phyloP scores from a whole-genome alignment of 2,113 vertebrate species.

The Oceanites oceanicus region DNA sequence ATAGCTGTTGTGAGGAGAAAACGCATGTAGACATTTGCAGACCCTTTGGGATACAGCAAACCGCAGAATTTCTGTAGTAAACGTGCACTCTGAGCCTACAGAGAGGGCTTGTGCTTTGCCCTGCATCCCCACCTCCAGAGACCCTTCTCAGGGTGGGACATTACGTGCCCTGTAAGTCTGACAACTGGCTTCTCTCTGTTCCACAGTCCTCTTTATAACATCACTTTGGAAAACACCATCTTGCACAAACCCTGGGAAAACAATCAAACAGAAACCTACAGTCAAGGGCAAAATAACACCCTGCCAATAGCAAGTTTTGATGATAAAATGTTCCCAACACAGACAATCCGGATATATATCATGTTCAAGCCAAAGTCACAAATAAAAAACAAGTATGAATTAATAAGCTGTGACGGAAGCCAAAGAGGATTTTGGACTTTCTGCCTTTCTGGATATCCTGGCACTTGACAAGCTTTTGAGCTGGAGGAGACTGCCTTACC shows the following conservation, averaged over 20 bases:
- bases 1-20: neutral
- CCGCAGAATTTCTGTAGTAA: neutral
- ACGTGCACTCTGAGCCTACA: neutral
- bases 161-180: rapidly evolving
- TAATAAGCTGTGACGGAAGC: neutral
- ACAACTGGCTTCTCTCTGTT: neutral
- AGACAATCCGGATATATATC: neutral
- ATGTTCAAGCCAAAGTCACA: neutral
- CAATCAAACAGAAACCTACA: neutral
- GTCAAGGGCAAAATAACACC: neutral
- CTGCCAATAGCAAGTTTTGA: neutral
- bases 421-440: neutral
- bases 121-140: neutral
- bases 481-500: neutral
- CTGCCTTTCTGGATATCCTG: neutral
- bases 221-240: neutral
- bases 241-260: neutral
- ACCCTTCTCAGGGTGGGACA: neutral
- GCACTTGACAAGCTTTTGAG: neutral
- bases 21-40: neutral
- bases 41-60: neutral
- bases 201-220: neutral
- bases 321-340: neutral
- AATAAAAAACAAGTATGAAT: neutral
- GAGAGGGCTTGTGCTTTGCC: neutral